phyloP scores from a whole-genome alignment of 2,797 vertebrate species.

The Melanogrammus aeglefinus region DNA sequence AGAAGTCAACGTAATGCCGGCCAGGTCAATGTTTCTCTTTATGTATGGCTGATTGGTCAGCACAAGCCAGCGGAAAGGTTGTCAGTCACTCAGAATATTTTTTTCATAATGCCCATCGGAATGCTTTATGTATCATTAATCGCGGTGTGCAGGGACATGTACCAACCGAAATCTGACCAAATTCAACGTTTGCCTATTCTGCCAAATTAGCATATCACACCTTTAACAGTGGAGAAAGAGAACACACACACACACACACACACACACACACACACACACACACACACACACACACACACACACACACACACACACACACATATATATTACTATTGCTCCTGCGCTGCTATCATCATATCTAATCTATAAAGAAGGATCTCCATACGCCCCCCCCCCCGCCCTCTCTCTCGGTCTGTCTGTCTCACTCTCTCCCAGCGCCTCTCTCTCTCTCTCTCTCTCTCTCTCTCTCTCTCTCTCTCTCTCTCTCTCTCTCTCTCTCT shows the following conservation, averaged over 20 bases:
- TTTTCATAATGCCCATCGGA: no score
- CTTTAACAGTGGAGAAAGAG: background rate
- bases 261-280: background rate
- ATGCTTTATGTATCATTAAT: background rate
- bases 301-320: background rate
- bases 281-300: conserved; percentile 10
- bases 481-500: background rate
- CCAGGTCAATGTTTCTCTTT: background rate
- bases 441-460: background rate
- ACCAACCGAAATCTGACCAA: background rate
- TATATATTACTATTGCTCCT: conserved; percentile 27
- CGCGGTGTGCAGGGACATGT: background rate
- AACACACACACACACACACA: conserved; percentile 7
- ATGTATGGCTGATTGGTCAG: background rate
- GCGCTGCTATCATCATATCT: background rate
- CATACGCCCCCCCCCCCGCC: background rate
- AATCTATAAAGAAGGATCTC: background rate
- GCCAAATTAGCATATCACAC: background rate
- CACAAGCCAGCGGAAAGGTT: background rate
- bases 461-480: background rate
- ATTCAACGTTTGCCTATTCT: background rate
- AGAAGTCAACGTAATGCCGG: background rate
- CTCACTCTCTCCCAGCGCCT: background rate
- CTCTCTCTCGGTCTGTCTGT: no score
- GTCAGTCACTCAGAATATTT: background rate